phyloP scores from a whole-genome alignment of 2,113 vertebrate species.

The Planiliza haematocheilus region DNA sequence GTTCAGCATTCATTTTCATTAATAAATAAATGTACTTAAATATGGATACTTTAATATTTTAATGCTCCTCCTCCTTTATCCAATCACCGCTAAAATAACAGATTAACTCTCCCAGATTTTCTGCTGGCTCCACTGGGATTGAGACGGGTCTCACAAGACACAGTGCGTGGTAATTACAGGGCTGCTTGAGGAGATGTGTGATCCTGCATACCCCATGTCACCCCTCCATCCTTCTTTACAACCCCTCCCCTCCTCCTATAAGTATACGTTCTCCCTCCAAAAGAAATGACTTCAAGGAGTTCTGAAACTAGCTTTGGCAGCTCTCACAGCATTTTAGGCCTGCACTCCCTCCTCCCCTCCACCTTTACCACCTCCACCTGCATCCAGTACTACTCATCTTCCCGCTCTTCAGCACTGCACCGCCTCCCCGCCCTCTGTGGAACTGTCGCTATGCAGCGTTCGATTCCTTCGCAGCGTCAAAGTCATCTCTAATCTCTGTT shows the following conservation, averaged over 20 bases:
- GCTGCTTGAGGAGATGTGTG: slow-evolving; percentile 48
- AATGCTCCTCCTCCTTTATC: slow-evolving; percentile 55
- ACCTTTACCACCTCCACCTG: slow-evolving; percentile 35
- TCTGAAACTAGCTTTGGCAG: slow-evolving; percentile 60
- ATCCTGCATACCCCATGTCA: slow-evolving; percentile 16
- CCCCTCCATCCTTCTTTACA: neutral
- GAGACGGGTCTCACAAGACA: slow-evolving; percentile 58
- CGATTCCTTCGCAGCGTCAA: slow-evolving; percentile 40
- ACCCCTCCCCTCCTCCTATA: slow-evolving; percentile 40
- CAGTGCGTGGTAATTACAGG: slow-evolving; percentile 67
- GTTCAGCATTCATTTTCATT: slow-evolving; percentile 33
- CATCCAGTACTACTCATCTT: slow-evolving; percentile 24
- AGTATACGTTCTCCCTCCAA: slow-evolving; percentile 46
- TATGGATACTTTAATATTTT: slow-evolving; percentile 21
- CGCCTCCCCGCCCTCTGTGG: slow-evolving; percentile 13
- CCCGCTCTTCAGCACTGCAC: slow-evolving; percentile 15
- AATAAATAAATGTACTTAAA: too few relatives aligned
- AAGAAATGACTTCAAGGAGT: slow-evolving; percentile 64
- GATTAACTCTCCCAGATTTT: slow-evolving; percentile 58
- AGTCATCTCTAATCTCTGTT: slow-evolving; percentile 58
- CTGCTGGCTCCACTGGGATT: slow-evolving; percentile 34
- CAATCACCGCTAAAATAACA: slow-evolving; percentile 60
- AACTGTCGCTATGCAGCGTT: slow-evolving; percentile 46
- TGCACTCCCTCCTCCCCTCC: slow-evolving; percentile 5
- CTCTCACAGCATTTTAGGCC: slow-evolving; percentile 47